A percentile compares a stretch with the other conserved stretches of the same genome.
Evolutionary conservation across 2,797 vertebrate genomes (phyloP).

Genomic region (Molossus alvarezi): DNA sequence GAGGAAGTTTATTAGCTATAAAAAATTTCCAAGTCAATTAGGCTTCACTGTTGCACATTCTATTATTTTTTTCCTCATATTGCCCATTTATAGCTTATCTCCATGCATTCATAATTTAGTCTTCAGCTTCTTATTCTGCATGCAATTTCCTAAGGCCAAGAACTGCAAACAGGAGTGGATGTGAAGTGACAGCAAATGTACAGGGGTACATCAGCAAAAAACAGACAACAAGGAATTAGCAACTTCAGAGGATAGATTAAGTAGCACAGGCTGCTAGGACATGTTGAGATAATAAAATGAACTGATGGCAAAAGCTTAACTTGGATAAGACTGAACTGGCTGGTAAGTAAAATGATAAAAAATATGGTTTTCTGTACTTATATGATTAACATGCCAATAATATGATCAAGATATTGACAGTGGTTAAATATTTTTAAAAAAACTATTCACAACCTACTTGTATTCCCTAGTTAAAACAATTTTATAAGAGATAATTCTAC

Average conservation of each 20-base stretch:
- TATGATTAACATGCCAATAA: constrained; percentile 19
- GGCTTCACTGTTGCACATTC: constrained; percentile 47
- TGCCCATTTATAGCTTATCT: constrained; percentile 69
- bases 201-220: constrained; percentile 78
- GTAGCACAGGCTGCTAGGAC: constrained; percentile 82
- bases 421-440: constrained; percentile 56
- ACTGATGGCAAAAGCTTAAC: constrained; percentile 57
- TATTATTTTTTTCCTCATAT: constrained; percentile 37
- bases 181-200: constrained; percentile 82
- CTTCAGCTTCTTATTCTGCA: constrained; percentile 80
- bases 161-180: constrained; percentile 83
- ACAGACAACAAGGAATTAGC: constrained; percentile 86
- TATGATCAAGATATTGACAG: not conserved
- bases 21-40: constrained; percentile 70
- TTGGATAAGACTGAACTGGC: constrained; percentile 40
- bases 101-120: constrained; percentile 79
- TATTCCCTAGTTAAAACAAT: constrained; percentile 66
- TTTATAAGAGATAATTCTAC: constrained; percentile 35
- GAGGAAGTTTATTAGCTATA: constrained; percentile 68
- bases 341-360: constrained; percentile 63
- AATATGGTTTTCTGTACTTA: constrained; percentile 33
- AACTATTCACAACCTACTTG: constrained; percentile 32
- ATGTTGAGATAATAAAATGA: constrained; percentile 77
- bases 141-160: constrained; percentile 82
- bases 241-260: constrained; percentile 82